phyloP scores from a whole-genome alignment of 2,113 vertebrate genomes.

The Taxidea taxus region DNA sequence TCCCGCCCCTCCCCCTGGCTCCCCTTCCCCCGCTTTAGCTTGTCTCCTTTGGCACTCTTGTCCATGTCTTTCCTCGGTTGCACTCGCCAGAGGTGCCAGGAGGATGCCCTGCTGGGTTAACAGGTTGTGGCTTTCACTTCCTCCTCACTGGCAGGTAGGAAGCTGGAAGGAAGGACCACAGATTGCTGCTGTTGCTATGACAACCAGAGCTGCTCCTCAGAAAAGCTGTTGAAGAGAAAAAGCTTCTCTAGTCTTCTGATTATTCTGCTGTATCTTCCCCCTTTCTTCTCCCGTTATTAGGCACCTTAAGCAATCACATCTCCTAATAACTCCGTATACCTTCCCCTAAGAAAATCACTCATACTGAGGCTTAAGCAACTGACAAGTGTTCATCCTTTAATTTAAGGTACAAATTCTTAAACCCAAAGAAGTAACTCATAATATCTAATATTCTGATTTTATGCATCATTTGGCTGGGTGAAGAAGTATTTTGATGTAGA shows the following conservation, averaged over 20 bases:
- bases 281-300: not conserved
- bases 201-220: constrained; percentile 25
- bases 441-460: not conserved
- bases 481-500: not conserved
- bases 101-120: constrained; percentile 38
- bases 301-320: not conserved
- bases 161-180: not conserved
- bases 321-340: not conserved
- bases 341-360: not conserved
- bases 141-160: constrained; percentile 26
- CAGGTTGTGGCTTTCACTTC: not conserved
- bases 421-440: not conserved
- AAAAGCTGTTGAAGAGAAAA: constrained; percentile 37
- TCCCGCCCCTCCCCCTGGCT: not conserved
- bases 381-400: not conserved
- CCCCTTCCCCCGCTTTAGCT: not conserved
- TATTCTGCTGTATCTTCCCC: not conserved
- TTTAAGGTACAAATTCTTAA: not conserved
- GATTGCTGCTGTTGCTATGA: constrained; percentile 52
- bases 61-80: not conserved
- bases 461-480: not conserved
- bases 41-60: not conserved
- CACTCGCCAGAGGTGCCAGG: not conserved
- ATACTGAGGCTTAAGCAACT: not conserved
- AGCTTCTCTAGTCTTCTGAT: constrained; percentile 13